Conservation (phyloP, 1,140 invertebrate genomes). For the Bombus pyrosoma region DNA sequence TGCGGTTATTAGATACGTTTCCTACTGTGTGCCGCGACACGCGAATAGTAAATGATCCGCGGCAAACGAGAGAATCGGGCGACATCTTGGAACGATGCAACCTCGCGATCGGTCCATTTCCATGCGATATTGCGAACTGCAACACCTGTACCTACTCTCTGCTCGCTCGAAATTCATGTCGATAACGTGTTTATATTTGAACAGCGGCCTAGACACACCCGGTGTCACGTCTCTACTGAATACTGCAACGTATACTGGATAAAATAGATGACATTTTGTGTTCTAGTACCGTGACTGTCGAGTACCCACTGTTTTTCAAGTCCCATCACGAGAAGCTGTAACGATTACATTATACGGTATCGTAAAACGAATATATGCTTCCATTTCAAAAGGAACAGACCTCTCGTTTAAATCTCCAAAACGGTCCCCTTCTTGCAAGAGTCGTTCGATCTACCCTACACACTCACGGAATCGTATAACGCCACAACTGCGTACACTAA, state of each 20-base stretch:
- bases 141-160: background rate
- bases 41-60: slow-evolving; percentile 53
- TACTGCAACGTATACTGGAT: background rate
- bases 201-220: background rate
- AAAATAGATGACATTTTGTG: background rate
- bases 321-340: background rate
- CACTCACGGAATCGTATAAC: background rate
- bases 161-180: background rate
- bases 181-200: background rate
- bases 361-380: background rate
- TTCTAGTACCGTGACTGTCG: background rate
- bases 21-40: slow-evolving; percentile 16
- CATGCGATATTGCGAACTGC: background rate
- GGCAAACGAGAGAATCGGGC: slow-evolving; percentile 22
- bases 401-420: background rate
- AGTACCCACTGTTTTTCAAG: background rate
- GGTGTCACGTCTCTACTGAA: background rate
- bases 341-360: background rate
- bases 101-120: background rate
- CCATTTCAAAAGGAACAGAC: background rate
- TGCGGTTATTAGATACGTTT: slow-evolving; percentile 74
- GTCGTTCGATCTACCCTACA: background rate
- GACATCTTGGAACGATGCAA: slow-evolving; percentile 13
- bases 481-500: background rate
- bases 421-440: background rate